phyloP scores from a whole-genome alignment of 2,797 vertebrate genomes.

The Sciurus carolinensis region DNA sequence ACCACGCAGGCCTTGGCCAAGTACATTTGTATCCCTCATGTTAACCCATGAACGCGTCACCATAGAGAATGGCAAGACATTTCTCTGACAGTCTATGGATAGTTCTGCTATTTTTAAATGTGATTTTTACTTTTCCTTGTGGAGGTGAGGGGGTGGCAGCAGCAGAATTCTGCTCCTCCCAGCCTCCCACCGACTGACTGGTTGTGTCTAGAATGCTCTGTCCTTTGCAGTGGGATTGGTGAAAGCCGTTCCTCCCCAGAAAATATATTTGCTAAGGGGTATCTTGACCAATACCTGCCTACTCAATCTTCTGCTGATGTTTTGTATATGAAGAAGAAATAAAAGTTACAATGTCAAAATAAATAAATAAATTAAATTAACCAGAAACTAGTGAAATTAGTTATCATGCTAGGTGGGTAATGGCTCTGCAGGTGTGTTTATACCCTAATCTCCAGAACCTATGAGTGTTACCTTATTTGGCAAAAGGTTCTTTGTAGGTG shows the following conservation, averaged over 20 bases:
- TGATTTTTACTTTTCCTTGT: not conserved
- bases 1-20: not conserved
- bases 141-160: not conserved
- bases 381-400: not conserved
- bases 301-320: not conserved
- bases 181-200: not conserved
- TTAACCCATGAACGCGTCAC: not conserved
- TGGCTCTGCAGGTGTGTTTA: not conserved
- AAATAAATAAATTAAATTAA: not conserved
- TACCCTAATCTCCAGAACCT: not conserved
- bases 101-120: not conserved
- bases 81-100: conserved; percentile 9
- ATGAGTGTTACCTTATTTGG: not conserved
- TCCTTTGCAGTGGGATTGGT: not conserved
- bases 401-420: not conserved
- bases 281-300: not conserved
- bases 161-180: not conserved
- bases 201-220: not conserved
- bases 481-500: not conserved
- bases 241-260: not conserved
- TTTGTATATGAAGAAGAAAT: conserved; percentile 22
- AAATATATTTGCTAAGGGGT: not conserved
- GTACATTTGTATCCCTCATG: not conserved
- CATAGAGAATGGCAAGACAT: not conserved
- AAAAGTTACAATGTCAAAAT: not conserved